Conservation (phyloP, 2,113 vertebrate species). For the Mungos mungo region DNA sequence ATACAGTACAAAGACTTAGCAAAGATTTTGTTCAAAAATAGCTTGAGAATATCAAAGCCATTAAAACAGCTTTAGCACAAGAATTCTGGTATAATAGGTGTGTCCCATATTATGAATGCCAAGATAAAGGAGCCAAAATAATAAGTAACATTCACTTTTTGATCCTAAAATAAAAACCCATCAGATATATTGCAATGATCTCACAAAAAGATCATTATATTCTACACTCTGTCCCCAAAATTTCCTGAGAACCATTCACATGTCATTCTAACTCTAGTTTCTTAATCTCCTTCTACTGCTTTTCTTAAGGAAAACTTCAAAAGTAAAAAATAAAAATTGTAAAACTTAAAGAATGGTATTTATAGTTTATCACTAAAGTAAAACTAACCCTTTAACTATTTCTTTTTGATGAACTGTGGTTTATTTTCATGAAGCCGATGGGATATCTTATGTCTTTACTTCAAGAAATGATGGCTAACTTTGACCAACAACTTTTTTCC, state of each 20-base stretch:
- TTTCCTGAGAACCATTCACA: neutral
- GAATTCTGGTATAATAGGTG: slow-evolving; percentile 16
- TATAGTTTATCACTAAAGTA: slow-evolving; percentile 30
- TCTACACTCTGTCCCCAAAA: neutral
- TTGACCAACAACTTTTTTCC: neutral
- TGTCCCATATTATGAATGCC: neutral
- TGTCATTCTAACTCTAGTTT: neutral
- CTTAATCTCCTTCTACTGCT: neutral
- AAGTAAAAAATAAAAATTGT: neutral
- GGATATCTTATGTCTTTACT: neutral
- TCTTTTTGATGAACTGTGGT: neutral
- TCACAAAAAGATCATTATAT: neutral
- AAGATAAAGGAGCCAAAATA: slow-evolving; percentile 21
- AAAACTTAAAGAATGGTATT: neutral
- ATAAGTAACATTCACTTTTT: neutral
- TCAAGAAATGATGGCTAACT: neutral
- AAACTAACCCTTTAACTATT: neutral
- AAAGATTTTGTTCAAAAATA: slow-evolving; percentile 69
- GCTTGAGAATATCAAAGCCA: slow-evolving; percentile 56
- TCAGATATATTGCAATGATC: neutral
- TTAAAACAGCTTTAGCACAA: slow-evolving; percentile 20
- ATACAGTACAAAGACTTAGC: slow-evolving; percentile 61
- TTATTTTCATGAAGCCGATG: slow-evolving; percentile 34
- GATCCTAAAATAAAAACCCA: slow-evolving; percentile 16
- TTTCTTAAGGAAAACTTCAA: slow-evolving; percentile 23